Evolutionary conservation across 2,797 vertebrate species (phyloP).

Genomic region (Enteromius viviparus): DNA sequence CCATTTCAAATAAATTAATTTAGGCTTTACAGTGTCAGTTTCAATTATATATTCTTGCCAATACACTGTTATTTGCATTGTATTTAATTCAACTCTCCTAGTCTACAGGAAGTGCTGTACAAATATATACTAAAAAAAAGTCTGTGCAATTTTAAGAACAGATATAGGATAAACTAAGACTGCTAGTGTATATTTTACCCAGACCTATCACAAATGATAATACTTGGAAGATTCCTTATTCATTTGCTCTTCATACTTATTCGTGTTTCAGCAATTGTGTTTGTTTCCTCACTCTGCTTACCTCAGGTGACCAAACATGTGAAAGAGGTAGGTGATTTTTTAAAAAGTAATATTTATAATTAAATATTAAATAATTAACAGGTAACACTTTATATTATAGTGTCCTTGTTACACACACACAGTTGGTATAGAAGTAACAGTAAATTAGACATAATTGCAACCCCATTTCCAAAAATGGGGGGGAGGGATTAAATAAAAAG

Average conservation of each 20-base stretch:
- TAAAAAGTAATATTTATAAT: not conserved
- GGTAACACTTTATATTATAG: not conserved
- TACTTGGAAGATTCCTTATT: not conserved
- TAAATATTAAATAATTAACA: not conserved
- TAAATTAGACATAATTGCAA: not conserved
- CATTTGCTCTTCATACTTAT: constrained; percentile 39
- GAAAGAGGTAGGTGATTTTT: constrained; percentile 85
- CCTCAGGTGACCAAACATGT: constrained; percentile 87
- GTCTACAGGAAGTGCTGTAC: not conserved
- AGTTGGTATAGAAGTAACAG: not conserved
- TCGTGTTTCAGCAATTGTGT: constrained; percentile 58
- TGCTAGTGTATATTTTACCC: not conserved
- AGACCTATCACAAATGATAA: not conserved
- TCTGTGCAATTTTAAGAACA: not conserved
- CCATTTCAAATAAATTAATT: not conserved
- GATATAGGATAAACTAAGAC: not conserved
- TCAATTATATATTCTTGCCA: not conserved
- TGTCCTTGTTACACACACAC: not conserved
- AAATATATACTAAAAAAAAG: not conserved
- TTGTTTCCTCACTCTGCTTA: constrained; percentile 83
- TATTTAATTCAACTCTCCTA: not conserved
- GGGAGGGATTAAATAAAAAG: not conserved
- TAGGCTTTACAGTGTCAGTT: no score
- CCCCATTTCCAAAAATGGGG: not conserved
- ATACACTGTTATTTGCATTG: not conserved